A percentile compares a stretch with the other conserved stretches of the same genome.
Evolutionary conservation across 1,140 invertebrate genomes (phyloP).

Genomic region (Macrosteles quadrilineatus): DNA sequence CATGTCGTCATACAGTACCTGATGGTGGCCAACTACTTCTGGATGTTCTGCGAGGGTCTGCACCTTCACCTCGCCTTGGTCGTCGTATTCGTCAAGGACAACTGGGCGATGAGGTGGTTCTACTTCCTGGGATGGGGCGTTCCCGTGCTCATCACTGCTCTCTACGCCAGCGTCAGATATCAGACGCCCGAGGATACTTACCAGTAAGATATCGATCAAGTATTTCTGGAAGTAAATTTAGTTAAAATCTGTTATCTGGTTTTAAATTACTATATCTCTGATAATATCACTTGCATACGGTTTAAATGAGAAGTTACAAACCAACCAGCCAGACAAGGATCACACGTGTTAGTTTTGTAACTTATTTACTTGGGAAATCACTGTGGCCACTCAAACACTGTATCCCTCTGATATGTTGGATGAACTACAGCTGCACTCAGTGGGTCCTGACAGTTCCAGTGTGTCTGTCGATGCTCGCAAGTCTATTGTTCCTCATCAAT

Average conservation of each 20-base stretch:
- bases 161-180: conserved; percentile 49
- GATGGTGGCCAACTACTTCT: conserved; percentile 61
- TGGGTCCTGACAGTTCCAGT: no score
- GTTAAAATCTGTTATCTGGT: no score
- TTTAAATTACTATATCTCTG: no score
- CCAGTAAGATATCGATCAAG: conserved; percentile 44
- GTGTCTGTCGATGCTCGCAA: no score
- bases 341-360: no score
- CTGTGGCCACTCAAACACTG: no score
- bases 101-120: conserved; percentile 56
- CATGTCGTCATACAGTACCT: conserved; percentile 61
- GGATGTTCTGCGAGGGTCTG: conserved; percentile 61
- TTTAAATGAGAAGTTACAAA: no score
- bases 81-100: conserved; percentile 58
- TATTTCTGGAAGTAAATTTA: no score
- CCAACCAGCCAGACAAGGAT: no score
- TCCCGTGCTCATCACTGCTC: conserved; percentile 47
- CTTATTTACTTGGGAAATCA: no score
- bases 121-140: conserved; percentile 59
- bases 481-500: no score
- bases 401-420: conserved; percentile 20
- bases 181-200: conserved; percentile 42
- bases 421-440: not conserved
- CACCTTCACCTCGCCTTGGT: conserved; percentile 61
- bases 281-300: no score